Base-by-base conservation (phyloP, 2,888 invertebrate genomes). In the Nymphalis c-album region DNA sequence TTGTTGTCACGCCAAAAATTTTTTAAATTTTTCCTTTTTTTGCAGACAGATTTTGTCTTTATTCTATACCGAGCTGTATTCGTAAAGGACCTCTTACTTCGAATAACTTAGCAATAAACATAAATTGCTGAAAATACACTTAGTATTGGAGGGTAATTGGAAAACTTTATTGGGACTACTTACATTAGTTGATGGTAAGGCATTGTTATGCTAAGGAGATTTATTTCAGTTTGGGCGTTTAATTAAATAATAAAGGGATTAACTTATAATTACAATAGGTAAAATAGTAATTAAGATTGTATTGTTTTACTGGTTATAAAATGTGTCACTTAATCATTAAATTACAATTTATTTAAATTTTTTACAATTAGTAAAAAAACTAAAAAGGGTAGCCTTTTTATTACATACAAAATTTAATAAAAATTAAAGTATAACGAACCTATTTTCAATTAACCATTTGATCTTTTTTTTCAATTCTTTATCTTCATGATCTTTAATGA, bases 51-150 rank as follows among this genome's bases (percentile, higher is more conserved):
- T 50, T 55, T 55, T 31, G 57, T 40, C 40, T 40, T 2, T 8
- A 0, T 31, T 31, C 55, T 35, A 2, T 13, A 13, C n/a, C 13
- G 20, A n/a, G 40, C 18, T 18, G 18, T 35, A 40, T 57, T 18
- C 35, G 18, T 69, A 67, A 63, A 71, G 69, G 62, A 66, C 59
- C 53, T 64, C 61, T 64, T 70, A 59, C 48, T 47, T 26, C 22
- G 26, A 59, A 70, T 70, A 71, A 64, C 71, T 65, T 53, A 63
- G 69, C 71, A 69, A 68, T 75, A 74, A 74, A 75, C 71, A 68
- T 75, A 73, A 70, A 70, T 72, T 73, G 67, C 35, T 63, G 72
- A 71, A 74, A 76, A 75, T 71, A 68, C 63, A 70, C 65, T 73
- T 55, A 60, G 47, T 55, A 7, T 22, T 55, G 48, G 59, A 71